phyloP scores from a whole-genome alignment of 1,140 invertebrate genomes.

The Rhopalosiphum maidis region DNA sequence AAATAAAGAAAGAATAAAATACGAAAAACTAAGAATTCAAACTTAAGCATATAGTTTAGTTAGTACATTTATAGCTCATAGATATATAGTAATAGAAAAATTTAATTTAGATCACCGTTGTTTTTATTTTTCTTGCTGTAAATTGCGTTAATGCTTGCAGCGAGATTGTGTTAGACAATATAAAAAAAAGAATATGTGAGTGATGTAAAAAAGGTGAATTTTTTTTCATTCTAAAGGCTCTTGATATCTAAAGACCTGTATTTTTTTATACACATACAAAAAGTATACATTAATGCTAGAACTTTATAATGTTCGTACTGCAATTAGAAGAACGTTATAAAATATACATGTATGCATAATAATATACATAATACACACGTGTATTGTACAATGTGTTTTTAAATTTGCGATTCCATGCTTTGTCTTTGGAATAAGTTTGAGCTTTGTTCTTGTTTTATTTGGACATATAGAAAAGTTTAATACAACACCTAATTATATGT shows the following conservation, averaged over 20 bases:
- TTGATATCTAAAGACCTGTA: constrained; percentile 2
- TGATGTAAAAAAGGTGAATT: not conserved
- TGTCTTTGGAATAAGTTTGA: not conserved
- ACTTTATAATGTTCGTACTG: not conserved
- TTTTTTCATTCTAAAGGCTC: not conserved
- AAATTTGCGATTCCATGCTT: not conserved
- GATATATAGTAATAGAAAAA: not conserved
- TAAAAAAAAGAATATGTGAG: not conserved
- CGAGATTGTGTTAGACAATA: not conserved
- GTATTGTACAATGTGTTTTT: not conserved
- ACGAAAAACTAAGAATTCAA: not conserved
- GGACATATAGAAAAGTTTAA: not conserved
- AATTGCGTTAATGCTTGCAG: not conserved
- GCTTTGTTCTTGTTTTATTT: not conserved
- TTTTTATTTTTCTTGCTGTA: not conserved
- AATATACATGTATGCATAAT: not conserved
- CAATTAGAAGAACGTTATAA: constrained; percentile 7
- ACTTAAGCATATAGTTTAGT: not conserved
- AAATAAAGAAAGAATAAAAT: not conserved
- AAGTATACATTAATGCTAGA: not conserved
- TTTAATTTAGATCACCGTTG: not conserved
- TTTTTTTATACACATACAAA: not conserved
- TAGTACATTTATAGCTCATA: not conserved
- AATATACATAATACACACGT: not conserved
- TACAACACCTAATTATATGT: not conserved